Evolutionary conservation across 1,140 invertebrate species (phyloP).

Genomic region (Drosophila saltans): DNA sequence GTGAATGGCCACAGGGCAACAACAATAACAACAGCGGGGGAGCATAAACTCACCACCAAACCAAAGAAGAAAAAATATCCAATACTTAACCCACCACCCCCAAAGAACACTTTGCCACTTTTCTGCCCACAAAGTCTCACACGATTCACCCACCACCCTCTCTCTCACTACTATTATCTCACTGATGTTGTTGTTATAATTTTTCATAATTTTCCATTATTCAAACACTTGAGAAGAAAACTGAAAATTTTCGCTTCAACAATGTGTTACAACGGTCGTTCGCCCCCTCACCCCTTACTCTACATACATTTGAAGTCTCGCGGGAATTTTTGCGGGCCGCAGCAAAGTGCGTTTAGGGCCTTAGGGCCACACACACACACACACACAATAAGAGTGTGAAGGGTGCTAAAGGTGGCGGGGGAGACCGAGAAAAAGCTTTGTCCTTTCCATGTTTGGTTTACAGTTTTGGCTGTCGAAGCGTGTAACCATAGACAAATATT

Average conservation of each 20-base stretch:
- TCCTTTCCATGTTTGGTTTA: constrained; percentile 71
- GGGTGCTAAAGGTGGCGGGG: not conserved
- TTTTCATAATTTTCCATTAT: constrained; percentile 82
- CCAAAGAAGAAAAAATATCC: constrained; percentile 22
- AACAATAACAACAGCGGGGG: constrained; percentile 8
- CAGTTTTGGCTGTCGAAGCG: constrained; percentile 82
- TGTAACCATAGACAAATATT: constrained; percentile 79
- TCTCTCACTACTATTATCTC: not conserved
- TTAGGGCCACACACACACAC: constrained; percentile 11
- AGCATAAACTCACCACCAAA: constrained; percentile 23
- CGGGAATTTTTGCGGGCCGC: constrained; percentile 58
- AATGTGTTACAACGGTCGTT: constrained; percentile 5
- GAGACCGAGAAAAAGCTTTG: constrained; percentile 19
- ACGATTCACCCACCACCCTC: constrained; percentile 18
- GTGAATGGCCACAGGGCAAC: constrained; percentile 31
- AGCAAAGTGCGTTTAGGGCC: constrained; percentile 74
- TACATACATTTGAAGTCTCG: constrained; percentile 43
- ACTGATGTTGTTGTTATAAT: constrained; percentile 66
- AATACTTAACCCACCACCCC: constrained; percentile 17
- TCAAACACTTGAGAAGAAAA: constrained; percentile 69
- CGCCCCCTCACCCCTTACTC: not conserved
- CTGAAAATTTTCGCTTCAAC: not conserved
- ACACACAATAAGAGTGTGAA: not conserved
- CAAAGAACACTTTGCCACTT: constrained; percentile 27
- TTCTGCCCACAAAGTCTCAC: constrained; percentile 55